Percentiles rank a stretch among this genome's conserved stretches.
phyloP scores from a whole-genome alignment of 2,888 invertebrate genomes.

The Acanthacorydalis orientalis region DNA sequence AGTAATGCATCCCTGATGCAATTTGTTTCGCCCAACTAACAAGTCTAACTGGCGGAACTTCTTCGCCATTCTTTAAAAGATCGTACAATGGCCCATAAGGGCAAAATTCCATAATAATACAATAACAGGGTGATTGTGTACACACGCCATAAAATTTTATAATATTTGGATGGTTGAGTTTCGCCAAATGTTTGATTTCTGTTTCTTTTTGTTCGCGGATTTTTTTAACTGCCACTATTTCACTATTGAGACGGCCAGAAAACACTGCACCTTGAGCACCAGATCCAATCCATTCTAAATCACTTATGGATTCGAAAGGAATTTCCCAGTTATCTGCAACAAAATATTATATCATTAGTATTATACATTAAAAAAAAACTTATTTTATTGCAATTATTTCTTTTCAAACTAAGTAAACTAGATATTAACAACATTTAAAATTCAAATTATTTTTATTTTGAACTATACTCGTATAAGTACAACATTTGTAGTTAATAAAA shows the following conservation, averaged over 20 bases:
- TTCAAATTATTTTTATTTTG: too few relatives aligned
- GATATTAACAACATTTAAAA: too few relatives aligned
- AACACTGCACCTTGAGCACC: slow-evolving; percentile 96
- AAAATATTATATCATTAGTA: too few relatives aligned
- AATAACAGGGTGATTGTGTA: slow-evolving; percentile 78
- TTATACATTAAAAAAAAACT: too few relatives aligned
- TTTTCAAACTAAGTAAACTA: too few relatives aligned
- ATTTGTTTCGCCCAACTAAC: slow-evolving; percentile 92
- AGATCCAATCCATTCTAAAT: slow-evolving; percentile 80
- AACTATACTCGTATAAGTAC: too few relatives aligned
- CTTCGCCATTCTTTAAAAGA: slow-evolving; percentile 65
- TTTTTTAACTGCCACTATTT: slow-evolving; percentile 92
- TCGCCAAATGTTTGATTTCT: slow-evolving; percentile 78
- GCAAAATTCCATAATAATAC: slow-evolving; percentile 97
- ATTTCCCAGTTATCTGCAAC: slow-evolving; percentile 82
- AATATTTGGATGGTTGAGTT: slow-evolving; percentile 91
- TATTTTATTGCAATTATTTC: too few relatives aligned
- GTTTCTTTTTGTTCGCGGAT: slow-evolving; percentile 84
- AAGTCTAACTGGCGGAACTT: slow-evolving; percentile 69
- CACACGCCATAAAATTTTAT: slow-evolving; percentile 87
- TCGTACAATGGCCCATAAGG: slow-evolving; percentile 89
- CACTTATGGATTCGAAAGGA: slow-evolving; percentile 76
- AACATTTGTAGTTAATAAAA: too few relatives aligned
- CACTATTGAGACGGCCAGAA: slow-evolving; percentile 64
- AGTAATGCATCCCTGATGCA: slow-evolving; percentile 89